A percentile compares a stretch with the other conserved stretches of the same genome.
Evolutionary conservation across 2,113 vertebrate genomes (phyloP).

Genomic region (Struthidea cinerea): DNA sequence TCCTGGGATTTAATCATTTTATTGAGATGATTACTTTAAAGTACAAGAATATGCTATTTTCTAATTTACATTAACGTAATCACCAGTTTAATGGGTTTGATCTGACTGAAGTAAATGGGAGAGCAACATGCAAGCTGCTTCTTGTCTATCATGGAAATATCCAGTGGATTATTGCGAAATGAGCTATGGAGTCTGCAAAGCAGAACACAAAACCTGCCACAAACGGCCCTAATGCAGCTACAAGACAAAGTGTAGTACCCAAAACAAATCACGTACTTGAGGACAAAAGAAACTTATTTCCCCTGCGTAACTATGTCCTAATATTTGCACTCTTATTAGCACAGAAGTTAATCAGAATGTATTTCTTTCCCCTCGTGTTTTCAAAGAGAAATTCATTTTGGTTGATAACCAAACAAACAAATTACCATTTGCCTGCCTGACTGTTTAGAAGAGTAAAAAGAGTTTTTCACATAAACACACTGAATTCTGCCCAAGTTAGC

Average conservation of each 20-base stretch:
- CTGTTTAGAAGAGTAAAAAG: not conserved
- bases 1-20: not conserved
- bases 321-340: not conserved
- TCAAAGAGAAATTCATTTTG: not conserved
- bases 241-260: not conserved
- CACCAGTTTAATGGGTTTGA: not conserved
- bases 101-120: not conserved
- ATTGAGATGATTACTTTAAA: not conserved
- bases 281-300: not conserved
- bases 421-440: not conserved
- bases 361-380: not conserved
- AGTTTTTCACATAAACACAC: not conserved
- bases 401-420: not conserved
- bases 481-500: not conserved
- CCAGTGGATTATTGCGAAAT: not conserved
- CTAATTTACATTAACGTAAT: not conserved
- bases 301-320: not conserved
- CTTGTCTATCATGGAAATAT: not conserved
- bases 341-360: not conserved
- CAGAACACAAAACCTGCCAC: not conserved
- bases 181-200: not conserved
- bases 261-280: not conserved
- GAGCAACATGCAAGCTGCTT: not conserved
- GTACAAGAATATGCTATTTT: not conserved
- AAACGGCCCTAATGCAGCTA: not conserved